These are phyloP conservation scores for Hapalemur alaotrensis DNA, from an alignment of 2,797 vertebrate genomes.

Conservation along the genomic window DNA sequence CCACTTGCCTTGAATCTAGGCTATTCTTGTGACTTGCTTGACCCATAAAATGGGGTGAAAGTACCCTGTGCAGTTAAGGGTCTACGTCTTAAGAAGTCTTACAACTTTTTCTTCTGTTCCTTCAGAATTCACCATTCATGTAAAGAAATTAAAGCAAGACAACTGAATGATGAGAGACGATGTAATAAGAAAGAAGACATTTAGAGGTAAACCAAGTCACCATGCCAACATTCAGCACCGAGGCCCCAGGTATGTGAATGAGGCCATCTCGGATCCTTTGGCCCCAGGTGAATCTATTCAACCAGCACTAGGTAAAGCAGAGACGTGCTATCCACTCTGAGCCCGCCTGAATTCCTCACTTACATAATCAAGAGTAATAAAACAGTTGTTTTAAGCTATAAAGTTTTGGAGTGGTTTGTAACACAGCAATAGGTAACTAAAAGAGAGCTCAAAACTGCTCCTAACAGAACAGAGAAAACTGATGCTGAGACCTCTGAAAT, in stretches of 20 bases:
- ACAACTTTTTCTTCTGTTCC: background rate
- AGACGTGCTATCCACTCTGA: background rate
- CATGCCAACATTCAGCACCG: background rate
- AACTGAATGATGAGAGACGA: background rate
- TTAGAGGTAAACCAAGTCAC: background rate
- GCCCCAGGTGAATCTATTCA: background rate
- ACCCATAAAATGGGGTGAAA: background rate
- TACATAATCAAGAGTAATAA: background rate
- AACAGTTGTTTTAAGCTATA: background rate
- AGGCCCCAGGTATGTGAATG: background rate
- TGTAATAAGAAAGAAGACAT: background rate
- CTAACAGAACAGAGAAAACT: background rate
- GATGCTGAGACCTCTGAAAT: background rate
- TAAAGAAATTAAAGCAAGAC: background rate
- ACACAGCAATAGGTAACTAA: background rate
- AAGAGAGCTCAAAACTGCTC: background rate
- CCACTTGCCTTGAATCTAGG: background rate
- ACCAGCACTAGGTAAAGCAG: background rate
- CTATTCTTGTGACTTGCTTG: background rate
- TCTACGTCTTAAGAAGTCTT: background rate
- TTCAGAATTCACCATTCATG: background rate
- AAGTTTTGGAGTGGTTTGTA: background rate
- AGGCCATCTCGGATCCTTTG: background rate
- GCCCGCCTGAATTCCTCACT: background rate
- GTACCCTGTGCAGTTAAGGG: background rate